Conservation (phyloP, 2,888 invertebrate species). For the Lysandra coridon region DNA sequence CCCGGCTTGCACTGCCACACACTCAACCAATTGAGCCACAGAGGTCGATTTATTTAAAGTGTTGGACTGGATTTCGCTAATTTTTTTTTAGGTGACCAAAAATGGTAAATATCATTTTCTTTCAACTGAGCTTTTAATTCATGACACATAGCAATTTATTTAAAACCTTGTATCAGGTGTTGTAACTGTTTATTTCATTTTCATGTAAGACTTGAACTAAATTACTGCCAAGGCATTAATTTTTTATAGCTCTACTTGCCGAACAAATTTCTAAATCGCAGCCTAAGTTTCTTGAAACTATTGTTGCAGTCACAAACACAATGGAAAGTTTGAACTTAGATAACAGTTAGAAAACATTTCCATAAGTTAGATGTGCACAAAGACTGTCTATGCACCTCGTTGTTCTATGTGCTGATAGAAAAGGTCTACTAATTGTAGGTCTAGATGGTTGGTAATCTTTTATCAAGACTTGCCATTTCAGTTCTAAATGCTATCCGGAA, state of each 20-base stretch:
- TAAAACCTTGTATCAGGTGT: neutral
- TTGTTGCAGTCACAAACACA: constrained; percentile 2
- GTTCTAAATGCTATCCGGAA: no score
- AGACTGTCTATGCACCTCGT: neutral
- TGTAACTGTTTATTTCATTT: neutral
- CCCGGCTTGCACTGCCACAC: no score
- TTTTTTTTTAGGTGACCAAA: no score
- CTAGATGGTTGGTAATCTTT: no score
- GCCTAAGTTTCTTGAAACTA: constrained; percentile 14
- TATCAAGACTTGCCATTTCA: no score
- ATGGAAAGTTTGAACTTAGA: constrained; percentile 24
- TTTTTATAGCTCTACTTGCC: neutral
- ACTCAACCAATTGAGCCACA: no score
- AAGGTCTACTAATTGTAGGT: no score
- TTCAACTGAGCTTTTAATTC: no score
- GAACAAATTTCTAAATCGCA: neutral
- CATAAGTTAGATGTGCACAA: constrained; percentile 23
- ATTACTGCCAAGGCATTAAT: neutral
- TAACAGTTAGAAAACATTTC: constrained; percentile 27
- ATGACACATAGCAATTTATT: neutral
- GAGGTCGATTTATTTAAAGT: no score
- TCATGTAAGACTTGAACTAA: neutral
- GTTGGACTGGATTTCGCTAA: no score
- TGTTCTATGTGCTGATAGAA: no score
- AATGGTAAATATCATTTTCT: no score